A percentile compares a stretch with the other conserved stretches of the same genome.
phyloP scores from a whole-genome alignment of 2,113 vertebrate genomes.

The Podocnemis expansa region DNA sequence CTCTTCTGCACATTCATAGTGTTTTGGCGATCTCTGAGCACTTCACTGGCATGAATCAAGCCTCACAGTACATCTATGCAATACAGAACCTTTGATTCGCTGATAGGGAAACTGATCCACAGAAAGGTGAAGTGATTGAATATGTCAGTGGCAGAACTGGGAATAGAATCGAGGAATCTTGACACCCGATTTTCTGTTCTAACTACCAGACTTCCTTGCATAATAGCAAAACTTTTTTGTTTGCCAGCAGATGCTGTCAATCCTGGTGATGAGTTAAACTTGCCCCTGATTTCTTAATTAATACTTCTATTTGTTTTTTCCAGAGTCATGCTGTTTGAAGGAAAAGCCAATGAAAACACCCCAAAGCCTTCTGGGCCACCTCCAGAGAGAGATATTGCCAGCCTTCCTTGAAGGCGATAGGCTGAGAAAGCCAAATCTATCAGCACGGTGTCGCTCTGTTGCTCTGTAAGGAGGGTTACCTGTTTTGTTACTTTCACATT shows the following conservation, averaged over 20 bases:
- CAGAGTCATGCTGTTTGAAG: conserved; percentile 97
- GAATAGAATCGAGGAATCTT: background rate
- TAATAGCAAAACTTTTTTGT: background rate
- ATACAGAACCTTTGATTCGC: background rate
- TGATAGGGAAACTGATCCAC: background rate
- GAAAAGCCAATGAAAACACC: conserved; percentile 87
- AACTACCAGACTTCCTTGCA: background rate
- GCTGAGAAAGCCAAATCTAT: background rate
- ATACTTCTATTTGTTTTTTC: conserved; percentile 18
- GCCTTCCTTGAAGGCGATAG: conserved; percentile 86
- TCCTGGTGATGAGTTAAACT: background rate
- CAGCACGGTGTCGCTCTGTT: conserved; percentile 18
- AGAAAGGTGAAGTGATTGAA: background rate
- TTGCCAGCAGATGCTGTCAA: background rate
- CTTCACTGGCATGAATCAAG: background rate
- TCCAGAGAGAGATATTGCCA: conserved; percentile 95
- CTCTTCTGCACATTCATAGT: background rate
- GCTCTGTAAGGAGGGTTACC: conserved; percentile 43
- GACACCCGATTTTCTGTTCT: background rate
- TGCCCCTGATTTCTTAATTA: background rate
- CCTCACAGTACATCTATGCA: background rate
- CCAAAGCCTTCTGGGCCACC: conserved; percentile 88
- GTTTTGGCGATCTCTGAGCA: background rate
- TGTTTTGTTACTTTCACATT: conserved; percentile 30
- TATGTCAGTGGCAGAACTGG: background rate